Evolutionary conservation across 2,113 vertebrate species (phyloP).

Genomic region (Sylvia atricapilla): DNA sequence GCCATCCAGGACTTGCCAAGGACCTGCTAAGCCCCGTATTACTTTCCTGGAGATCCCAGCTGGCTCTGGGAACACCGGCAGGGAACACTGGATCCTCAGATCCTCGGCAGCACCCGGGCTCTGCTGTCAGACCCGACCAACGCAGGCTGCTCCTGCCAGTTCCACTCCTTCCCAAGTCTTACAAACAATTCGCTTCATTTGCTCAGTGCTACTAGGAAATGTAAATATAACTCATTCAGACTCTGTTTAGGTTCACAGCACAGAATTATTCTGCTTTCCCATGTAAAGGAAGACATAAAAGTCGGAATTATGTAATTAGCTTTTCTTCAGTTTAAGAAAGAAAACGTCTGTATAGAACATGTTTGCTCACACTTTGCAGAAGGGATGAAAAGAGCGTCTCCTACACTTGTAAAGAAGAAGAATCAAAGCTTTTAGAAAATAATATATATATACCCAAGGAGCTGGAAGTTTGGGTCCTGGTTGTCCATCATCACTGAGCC

Average conservation of each 20-base stretch:
- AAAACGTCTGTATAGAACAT: neutral
- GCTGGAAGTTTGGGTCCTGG: neutral
- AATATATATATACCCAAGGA: neutral
- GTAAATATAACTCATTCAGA: neutral
- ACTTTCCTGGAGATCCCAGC: neutral
- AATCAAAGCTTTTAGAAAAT: neutral
- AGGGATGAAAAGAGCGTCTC: neutral
- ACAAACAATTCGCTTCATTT: neutral
- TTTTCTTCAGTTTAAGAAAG: neutral
- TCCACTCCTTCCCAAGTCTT: neutral
- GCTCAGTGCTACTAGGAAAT: neutral
- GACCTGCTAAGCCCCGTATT: rapidly evolving
- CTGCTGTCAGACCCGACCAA: neutral
- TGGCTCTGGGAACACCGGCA: neutral
- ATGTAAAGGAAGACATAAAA: neutral
- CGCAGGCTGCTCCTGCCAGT: rapidly evolving
- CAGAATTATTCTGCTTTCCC: neutral
- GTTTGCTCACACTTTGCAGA: neutral
- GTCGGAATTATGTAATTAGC: neutral
- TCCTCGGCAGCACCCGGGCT: neutral
- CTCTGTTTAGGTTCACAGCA: neutral
- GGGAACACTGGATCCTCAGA: neutral
- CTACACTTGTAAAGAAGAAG: neutral
- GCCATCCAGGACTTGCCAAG: neutral
- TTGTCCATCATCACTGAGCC: neutral